These are phyloP conservation scores for Talpa occidentalis DNA, from an alignment of 2,113 vertebrate species.

Conservation along the genomic window DNA sequence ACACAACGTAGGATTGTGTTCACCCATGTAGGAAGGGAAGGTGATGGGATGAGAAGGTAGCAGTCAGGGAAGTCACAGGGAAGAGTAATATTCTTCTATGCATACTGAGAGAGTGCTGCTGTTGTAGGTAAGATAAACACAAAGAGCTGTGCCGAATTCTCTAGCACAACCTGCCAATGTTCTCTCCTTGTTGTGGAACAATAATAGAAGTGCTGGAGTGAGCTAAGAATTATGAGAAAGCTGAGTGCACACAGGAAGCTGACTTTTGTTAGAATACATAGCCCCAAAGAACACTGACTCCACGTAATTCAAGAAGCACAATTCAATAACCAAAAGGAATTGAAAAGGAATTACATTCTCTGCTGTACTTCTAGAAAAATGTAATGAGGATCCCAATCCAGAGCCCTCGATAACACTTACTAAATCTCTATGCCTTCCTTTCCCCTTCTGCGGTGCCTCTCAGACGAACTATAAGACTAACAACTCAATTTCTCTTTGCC, in stretches of 20 bases:
- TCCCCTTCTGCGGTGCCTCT: background rate
- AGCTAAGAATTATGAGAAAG: conserved; percentile 25
- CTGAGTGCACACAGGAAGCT: background rate
- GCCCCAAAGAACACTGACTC: background rate
- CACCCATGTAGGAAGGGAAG: background rate
- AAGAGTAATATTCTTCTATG: background rate
- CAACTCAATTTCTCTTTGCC: background rate
- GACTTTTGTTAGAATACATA: conserved; percentile 34
- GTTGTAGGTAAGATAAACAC: background rate
- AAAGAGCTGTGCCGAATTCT: background rate
- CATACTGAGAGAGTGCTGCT: background rate
- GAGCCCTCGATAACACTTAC: conserved; percentile 4
- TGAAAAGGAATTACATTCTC: conserved; percentile 34
- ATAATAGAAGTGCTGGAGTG: background rate
- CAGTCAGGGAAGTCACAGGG: background rate
- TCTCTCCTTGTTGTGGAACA: conserved; percentile 29
- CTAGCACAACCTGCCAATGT: background rate
- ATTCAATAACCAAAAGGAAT: conserved; percentile 49
- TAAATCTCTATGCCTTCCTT: background rate
- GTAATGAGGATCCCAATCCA: conserved; percentile 16
- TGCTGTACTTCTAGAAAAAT: conserved; percentile 51
- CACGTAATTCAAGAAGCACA: background rate
- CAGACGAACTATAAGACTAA: background rate
- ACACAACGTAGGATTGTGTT: background rate
- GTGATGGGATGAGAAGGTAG: background rate